Conservation (phyloP, 2,888 invertebrate genomes). For the Pteria penguin region DNA sequence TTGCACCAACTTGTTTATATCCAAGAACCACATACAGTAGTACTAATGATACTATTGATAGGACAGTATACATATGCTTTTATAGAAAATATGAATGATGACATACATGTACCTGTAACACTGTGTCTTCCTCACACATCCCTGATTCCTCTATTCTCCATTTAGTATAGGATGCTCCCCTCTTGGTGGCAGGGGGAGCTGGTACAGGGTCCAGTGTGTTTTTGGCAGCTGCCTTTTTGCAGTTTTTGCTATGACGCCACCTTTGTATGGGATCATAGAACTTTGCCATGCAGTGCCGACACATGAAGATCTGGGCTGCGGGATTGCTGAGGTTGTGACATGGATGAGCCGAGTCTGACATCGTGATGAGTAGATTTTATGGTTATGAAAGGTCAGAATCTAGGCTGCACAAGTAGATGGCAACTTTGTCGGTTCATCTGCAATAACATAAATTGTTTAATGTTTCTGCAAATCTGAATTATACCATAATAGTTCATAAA, state of each 20-base stretch:
- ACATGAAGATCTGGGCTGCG: slow-evolving; percentile 71
- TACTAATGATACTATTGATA: too few relatives aligned
- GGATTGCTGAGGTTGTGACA: slow-evolving; percentile 75
- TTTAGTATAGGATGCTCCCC: slow-evolving; percentile 18
- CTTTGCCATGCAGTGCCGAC: slow-evolving; percentile 74
- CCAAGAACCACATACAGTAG: too few relatives aligned
- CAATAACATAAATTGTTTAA: too few relatives aligned
- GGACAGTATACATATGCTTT: too few relatives aligned
- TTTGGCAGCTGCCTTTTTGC: slow-evolving; percentile 44
- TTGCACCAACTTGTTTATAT: too few relatives aligned
- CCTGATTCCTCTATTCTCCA: slow-evolving; percentile 9
- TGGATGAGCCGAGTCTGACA: slow-evolving; percentile 56
- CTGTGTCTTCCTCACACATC: neutral
- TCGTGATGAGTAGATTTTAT: too few relatives aligned
- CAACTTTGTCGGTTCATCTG: too few relatives aligned
- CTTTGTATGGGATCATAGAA: slow-evolving; percentile 74
- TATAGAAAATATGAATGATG: neutral
- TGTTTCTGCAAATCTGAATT: too few relatives aligned
- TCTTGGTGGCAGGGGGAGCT: neutral
- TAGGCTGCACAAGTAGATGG: too few relatives aligned
- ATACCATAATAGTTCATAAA: too few relatives aligned
- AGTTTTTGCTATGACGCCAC: slow-evolving; percentile 73
- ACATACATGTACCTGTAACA: neutral
- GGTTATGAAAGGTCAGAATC: too few relatives aligned
- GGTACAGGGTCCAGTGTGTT: neutral